Evolutionary conservation across 1,140 invertebrate species (phyloP).

Genomic region (Diabrotica virgifera): DNA sequence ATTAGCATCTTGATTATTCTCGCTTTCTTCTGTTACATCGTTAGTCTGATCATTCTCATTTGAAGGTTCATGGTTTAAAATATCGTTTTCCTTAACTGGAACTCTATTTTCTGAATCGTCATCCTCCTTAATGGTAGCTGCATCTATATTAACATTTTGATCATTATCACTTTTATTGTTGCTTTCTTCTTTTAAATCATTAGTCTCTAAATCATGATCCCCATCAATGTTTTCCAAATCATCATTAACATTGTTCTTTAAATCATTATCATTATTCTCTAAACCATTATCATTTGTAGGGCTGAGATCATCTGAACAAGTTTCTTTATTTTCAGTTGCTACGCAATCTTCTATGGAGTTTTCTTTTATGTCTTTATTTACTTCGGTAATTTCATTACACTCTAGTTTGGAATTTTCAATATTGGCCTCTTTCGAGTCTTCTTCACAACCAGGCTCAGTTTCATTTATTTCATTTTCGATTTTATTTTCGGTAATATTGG

Average conservation of each 20-base stretch:
- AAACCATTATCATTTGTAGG: too few relatives aligned
- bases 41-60: not conserved
- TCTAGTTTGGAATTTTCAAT: not conserved
- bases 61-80: not conserved
- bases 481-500: too few relatives aligned
- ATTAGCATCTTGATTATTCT: constrained; percentile 5
- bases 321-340: too few relatives aligned
- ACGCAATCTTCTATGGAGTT: too few relatives aligned
- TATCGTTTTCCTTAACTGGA: not conserved
- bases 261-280: not conserved
- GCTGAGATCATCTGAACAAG: too few relatives aligned
- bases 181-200: not conserved
- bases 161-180: not conserved
- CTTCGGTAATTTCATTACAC: not conserved
- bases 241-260: not conserved
- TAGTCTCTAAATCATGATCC: constrained; percentile 4
- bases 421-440: too few relatives aligned
- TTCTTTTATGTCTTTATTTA: not conserved
- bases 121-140: constrained; percentile 3
- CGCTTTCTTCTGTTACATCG: constrained; percentile 1
- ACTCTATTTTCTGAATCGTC: not conserved
- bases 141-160: not conserved
- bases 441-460: too few relatives aligned
- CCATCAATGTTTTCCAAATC: not conserved
- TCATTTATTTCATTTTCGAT: too few relatives aligned